Evolutionary conservation across 1,140 invertebrate genomes (phyloP).

Genomic region (Drosophila lini): DNA sequence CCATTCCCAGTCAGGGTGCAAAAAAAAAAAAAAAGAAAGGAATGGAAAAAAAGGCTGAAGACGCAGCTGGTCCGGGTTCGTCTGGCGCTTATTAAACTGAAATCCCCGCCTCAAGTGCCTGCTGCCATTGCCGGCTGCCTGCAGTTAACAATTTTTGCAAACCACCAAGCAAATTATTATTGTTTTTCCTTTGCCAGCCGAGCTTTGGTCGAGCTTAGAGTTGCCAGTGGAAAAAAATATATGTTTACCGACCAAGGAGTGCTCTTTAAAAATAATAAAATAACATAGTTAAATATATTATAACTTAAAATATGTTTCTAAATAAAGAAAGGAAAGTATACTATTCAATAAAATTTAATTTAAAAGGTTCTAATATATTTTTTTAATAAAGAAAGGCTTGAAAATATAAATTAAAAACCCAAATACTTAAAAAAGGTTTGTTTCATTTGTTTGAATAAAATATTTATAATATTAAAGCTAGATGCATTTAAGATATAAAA

Average conservation of each 20-base stretch:
- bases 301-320: neutral
- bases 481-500: neutral
- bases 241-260: neutral
- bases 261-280: conserved; percentile 7
- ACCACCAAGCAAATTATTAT: conserved; percentile 61
- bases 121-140: conserved; percentile 46
- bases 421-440: no score
- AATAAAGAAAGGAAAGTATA: neutral
- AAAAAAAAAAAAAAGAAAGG: neutral
- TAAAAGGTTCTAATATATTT: no score
- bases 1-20: neutral
- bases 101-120: conserved; percentile 69
- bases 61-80: conserved; percentile 65
- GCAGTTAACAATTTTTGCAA: conserved; percentile 70
- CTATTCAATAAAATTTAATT: neutral
- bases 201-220: conserved; percentile 33
- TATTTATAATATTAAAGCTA: neutral
- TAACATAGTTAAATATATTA: conserved; percentile 4
- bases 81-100: conserved; percentile 82
- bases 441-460: no score
- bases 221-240: neutral
- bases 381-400: no score
- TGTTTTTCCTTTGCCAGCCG: conserved; percentile 49
- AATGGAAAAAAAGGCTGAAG: conserved; percentile 6
- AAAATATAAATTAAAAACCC: no score